Conservation (phyloP, 2,797 vertebrate species). For the Hydrocynus forskahlii region DNA sequence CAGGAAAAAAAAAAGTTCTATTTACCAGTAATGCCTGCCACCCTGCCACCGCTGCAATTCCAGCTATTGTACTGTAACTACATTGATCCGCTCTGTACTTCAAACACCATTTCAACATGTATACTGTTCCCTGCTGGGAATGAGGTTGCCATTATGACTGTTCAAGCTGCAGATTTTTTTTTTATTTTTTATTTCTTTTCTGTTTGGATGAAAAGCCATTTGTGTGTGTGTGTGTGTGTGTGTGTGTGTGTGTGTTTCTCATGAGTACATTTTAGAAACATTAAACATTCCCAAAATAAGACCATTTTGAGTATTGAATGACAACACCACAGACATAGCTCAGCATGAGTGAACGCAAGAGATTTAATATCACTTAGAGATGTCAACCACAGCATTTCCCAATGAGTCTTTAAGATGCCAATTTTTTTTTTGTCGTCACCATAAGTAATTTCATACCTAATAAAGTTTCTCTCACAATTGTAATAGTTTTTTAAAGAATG, state of each 20-base stretch:
- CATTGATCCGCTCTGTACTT: constrained; percentile 4
- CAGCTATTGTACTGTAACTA: constrained; percentile 15
- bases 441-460: too few species aligned
- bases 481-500: too few species aligned
- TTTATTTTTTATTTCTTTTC: not conserved
- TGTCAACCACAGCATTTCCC: not conserved
- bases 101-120: constrained; percentile 5
- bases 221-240: constrained; percentile 1
- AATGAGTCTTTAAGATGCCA: not conserved
- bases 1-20: not conserved
- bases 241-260: not conserved
- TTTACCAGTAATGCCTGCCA: not conserved
- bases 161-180: not conserved
- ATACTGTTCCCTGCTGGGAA: not conserved
- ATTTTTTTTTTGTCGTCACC: too few species aligned
- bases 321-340: not conserved
- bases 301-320: not conserved
- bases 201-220: not conserved
- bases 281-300: not conserved
- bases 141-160: constrained; percentile 9
- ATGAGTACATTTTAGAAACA: not conserved
- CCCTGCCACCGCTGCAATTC: not conserved
- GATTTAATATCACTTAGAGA: not conserved
- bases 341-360: not conserved
- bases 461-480: too few species aligned